A percentile compares a stretch with the other conserved stretches of the same genome.
Evolutionary conservation across 1,140 invertebrate species (phyloP).

Genomic region (Caenorhabditis inopinata): DNA sequence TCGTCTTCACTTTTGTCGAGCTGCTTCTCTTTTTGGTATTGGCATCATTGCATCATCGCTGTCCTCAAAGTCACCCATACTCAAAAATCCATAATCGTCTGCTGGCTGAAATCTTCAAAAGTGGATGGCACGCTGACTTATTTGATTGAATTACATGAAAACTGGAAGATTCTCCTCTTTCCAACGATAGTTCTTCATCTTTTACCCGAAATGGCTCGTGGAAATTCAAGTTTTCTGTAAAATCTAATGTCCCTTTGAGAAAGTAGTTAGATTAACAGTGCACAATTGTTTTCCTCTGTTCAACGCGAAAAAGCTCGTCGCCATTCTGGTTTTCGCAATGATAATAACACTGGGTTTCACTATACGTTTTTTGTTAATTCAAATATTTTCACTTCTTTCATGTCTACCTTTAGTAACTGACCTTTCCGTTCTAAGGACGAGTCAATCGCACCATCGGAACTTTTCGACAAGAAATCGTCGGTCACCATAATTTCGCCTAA

Average conservation of each 20-base stretch:
- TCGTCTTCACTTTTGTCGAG: neutral
- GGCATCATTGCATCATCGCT: neutral
- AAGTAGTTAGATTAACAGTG: too few relatives aligned
- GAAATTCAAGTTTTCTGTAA: neutral
- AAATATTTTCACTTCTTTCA: neutral
- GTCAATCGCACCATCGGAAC: neutral
- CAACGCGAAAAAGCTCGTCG: too few relatives aligned
- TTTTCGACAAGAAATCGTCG: neutral
- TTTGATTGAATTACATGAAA: neutral
- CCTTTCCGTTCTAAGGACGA: conserved; percentile 19
- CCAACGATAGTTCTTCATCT: neutral
- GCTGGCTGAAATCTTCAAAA: neutral
- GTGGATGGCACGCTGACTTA: too few relatives aligned
- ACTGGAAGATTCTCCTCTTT: neutral
- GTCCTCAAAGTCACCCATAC: neutral
- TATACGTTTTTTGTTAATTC: neutral
- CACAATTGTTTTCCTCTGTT: too few relatives aligned
- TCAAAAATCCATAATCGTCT: neutral
- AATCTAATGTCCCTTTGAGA: neutral
- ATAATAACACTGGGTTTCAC: too few relatives aligned
- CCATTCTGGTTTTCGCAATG: neutral
- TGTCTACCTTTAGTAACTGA: neutral
- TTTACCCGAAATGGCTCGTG: too few relatives aligned
- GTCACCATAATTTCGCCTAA: neutral
- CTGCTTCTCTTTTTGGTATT: neutral